Evolutionary conservation across 2,888 invertebrate genomes (phyloP), one percentile per base, ranked within the genome.

Genomic region (Sphecodes monilicornis): DNA sequence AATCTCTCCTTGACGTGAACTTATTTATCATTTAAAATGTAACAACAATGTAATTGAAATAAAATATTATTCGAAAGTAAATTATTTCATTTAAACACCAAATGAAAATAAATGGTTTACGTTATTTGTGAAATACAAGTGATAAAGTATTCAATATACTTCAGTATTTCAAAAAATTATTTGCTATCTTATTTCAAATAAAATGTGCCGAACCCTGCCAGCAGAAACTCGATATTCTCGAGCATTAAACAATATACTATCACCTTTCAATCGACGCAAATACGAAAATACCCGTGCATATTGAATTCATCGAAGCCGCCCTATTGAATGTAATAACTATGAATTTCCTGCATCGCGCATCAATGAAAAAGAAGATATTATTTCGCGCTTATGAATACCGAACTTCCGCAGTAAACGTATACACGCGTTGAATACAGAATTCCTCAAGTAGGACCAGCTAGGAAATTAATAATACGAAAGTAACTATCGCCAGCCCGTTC

Each of bases 371-470:
- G 6, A 29, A 29, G 18, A n/a, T n/a, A 4, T 3, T 32, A 29
- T 60, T 60, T 16, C 60, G 29, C 60, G 60, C 60, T 60, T 60
- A 60, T 29, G 60, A 60, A 60, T 29, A 60, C 29, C 60, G 29
- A 60, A 60, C 29, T 29, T 60, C 8, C 29, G 16, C 60, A 2
- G 16, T 60, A 29, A 60, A 60, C 60, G 29, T 16, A 8, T 16
- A 16, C 60, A 18, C 29, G 60, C 29, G 54, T n/a, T n/a, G 60
- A 60, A 60, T 60, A 60, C 60, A 18, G 16, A 60, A 60, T 60
- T 60, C 18, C 16, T 29, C 18, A 16, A 3, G 16, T 16, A 18
- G 54, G 54, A 11, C 50, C 50, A 26, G 57, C 26, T 29, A 13
- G 26, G 26, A 26, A 60, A 60, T 60, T 60, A 60, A 29, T 60